Conservation (phyloP, 2,113 vertebrate genomes). For the Mugil cephalus region DNA sequence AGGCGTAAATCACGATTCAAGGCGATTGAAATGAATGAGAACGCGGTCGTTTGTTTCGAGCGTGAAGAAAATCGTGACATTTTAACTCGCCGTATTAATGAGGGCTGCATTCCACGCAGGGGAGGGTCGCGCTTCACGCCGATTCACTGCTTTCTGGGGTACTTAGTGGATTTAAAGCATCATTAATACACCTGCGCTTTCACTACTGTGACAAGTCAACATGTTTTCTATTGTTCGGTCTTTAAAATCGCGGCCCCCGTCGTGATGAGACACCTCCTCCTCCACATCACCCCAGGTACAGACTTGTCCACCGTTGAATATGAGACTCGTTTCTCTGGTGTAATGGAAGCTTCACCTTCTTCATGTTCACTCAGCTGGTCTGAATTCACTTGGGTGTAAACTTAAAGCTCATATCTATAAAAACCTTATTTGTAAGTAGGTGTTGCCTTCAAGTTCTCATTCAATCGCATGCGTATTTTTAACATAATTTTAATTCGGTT, state of each 20-base stretch:
- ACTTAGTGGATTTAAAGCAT: too few species aligned
- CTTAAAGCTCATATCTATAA: neutral
- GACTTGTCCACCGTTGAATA: slow-evolving; percentile 35
- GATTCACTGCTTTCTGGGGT: too few species aligned
- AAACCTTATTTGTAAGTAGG: neutral
- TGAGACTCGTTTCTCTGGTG: neutral
- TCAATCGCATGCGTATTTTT: too few species aligned
- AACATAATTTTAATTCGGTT: too few species aligned
- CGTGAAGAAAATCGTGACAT: neutral
- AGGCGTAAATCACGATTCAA: too few species aligned
- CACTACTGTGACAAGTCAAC: too few species aligned
- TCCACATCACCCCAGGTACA: slow-evolving; percentile 51
- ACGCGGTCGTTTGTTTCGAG: neutral
- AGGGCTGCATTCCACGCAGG: too few species aligned
- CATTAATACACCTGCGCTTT: too few species aligned
- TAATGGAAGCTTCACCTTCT: neutral
- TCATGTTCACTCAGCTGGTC: neutral
- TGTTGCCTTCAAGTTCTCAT: too few species aligned
- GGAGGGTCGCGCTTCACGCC: too few species aligned
- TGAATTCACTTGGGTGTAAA: neutral
- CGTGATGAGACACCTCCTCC: slow-evolving; percentile 34
- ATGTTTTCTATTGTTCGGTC: slow-evolving; percentile 13
- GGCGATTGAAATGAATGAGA: too few species aligned
- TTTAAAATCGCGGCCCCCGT: slow-evolving; percentile 14
- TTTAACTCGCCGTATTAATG: too few species aligned